Conservation (phyloP, 1,140 invertebrate genomes). For the Aphaenogaster ashmeadi region DNA sequence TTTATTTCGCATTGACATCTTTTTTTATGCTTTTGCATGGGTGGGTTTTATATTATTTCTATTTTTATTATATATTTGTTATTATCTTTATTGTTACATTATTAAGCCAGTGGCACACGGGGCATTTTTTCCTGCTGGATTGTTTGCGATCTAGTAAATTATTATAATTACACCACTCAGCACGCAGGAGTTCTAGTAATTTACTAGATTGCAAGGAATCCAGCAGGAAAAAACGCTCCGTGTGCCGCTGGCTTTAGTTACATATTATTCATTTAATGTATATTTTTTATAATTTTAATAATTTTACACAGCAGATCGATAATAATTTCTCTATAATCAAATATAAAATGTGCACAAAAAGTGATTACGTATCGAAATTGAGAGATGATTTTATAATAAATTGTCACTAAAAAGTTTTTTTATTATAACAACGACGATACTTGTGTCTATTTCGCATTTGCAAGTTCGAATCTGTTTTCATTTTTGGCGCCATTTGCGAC, state of each 20-base stretch:
- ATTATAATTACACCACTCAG: too few relatives aligned
- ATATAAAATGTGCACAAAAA: neutral
- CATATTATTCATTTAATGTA: too few relatives aligned
- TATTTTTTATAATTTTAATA: neutral
- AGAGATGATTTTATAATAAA: neutral
- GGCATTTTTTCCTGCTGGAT: too few relatives aligned
- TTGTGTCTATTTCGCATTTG: neutral
- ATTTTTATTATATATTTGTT: neutral
- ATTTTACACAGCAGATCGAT: neutral
- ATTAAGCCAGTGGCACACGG: too few relatives aligned
- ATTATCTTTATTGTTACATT: neutral
- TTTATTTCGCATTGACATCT: neutral
- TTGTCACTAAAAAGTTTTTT: neutral
- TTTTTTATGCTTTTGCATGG: neutral
- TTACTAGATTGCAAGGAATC: too few relatives aligned
- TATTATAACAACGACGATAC: neutral
- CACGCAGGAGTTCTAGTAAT: too few relatives aligned
- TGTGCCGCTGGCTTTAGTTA: too few relatives aligned
- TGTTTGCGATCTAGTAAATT: too few relatives aligned
- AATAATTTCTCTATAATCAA: neutral
- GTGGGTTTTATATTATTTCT: neutral
- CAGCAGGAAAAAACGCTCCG: too few relatives aligned
- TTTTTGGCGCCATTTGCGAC: slow-evolving; percentile 14
- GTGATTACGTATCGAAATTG: neutral
- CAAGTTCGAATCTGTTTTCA: neutral